These are phyloP conservation scores for Megalops atlanticus DNA, from an alignment of 2,113 vertebrate species.

Conservation along the genomic window DNA sequence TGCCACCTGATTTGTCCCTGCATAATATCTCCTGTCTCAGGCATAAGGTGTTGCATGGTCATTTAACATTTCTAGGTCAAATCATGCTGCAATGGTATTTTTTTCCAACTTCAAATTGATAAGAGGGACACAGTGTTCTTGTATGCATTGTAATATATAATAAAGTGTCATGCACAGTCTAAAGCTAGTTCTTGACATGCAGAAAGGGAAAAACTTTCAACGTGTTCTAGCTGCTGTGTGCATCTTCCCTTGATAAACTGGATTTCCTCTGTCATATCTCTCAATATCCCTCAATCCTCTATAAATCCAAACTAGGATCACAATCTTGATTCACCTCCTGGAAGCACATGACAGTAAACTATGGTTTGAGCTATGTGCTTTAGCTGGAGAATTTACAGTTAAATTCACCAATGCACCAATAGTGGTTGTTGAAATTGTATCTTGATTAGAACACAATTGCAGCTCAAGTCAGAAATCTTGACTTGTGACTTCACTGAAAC, in stretches of 20 bases:
- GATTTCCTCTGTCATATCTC: slow-evolving; percentile 39
- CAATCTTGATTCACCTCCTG: slow-evolving; percentile 31
- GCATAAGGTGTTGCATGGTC: slow-evolving; percentile 40
- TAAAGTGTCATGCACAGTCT: slow-evolving; percentile 22
- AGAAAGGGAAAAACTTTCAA: slow-evolving; percentile 19
- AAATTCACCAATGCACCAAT: background rate
- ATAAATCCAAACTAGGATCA: slow-evolving; percentile 40
- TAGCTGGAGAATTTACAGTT: background rate
- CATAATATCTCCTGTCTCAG: slow-evolving; percentile 60
- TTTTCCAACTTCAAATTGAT: slow-evolving; percentile 56
- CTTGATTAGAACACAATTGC: no score
- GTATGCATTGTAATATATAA: slow-evolving; percentile 45
- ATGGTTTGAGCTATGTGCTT: slow-evolving; percentile 20
- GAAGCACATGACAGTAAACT: slow-evolving; percentile 22
- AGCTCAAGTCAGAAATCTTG: no score
- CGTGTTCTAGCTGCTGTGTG: background rate
- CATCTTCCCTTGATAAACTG: slow-evolving; percentile 39
- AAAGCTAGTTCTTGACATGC: background rate
- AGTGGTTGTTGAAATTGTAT: no score
- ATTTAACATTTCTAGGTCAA: slow-evolving; percentile 69
- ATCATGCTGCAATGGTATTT: slow-evolving; percentile 47
- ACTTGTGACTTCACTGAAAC: no score
- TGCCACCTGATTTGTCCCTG: slow-evolving; percentile 63
- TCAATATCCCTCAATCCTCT: slow-evolving; percentile 35
- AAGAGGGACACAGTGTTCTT: slow-evolving; percentile 48